Evolutionary conservation across 2,113 vertebrate species (phyloP).

Genomic region (Rhynchomys soricoides): DNA sequence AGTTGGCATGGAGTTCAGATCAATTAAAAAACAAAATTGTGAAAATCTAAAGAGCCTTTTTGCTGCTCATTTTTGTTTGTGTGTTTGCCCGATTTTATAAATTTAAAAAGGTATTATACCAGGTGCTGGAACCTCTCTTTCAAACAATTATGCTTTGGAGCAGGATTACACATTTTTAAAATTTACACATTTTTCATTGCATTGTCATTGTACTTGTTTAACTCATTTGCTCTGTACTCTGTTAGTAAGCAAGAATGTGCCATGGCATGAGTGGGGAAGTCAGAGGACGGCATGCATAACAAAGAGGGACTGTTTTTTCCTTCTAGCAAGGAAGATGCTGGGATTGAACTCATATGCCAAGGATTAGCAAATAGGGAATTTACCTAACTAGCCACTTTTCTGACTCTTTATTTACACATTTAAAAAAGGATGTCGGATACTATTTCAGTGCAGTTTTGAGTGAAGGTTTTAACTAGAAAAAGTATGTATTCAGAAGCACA

Average conservation of each 20-base stretch:
- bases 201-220: background rate
- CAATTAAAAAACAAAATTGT: slow-evolving; percentile 35
- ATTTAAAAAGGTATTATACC: background rate
- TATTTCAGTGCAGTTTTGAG: background rate
- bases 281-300: background rate
- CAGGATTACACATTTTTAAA: background rate
- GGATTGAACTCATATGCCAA: background rate
- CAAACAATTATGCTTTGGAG: background rate
- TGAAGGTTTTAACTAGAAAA: background rate
- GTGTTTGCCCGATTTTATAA: slow-evolving; percentile 31
- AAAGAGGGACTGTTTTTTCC: too few species aligned
- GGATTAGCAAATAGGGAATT: background rate
- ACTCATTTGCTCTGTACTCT: background rate
- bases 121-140: background rate
- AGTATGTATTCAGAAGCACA: background rate
- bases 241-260: background rate
- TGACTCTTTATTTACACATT: background rate
- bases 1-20: slow-evolving; percentile 48
- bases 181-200: background rate
- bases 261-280: background rate
- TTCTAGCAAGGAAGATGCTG: background rate
- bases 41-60: slow-evolving; percentile 28
- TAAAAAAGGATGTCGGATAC: slow-evolving; percentile 3
- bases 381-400: background rate
- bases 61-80: slow-evolving; percentile 23